Conservation (phyloP, 2,888 invertebrate species). For the Heteromyza rotundicornis region DNA sequence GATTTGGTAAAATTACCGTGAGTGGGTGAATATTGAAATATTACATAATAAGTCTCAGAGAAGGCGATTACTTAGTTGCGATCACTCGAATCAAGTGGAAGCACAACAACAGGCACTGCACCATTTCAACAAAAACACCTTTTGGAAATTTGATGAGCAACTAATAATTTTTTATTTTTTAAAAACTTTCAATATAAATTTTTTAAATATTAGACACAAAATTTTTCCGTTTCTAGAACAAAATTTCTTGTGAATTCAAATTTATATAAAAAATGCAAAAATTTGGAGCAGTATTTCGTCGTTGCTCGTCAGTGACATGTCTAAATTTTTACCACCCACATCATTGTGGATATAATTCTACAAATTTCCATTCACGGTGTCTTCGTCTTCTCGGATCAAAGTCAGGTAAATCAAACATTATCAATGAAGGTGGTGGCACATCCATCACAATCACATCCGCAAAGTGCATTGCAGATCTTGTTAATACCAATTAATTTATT, state of each 20-base stretch:
- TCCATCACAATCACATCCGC: slow-evolving; percentile 12
- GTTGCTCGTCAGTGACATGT: slow-evolving; percentile 19
- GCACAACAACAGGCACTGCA: too few relatives aligned
- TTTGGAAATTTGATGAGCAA: too few relatives aligned
- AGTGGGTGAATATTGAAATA: too few relatives aligned
- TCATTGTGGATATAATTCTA: too few relatives aligned
- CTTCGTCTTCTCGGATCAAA: slow-evolving; percentile 26
- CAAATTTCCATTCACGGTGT: background rate
- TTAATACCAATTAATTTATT: slow-evolving; percentile 46
- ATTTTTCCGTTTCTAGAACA: slow-evolving; percentile 26
- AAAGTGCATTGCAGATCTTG: slow-evolving; percentile 38
- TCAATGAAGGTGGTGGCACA: slow-evolving; percentile 1
- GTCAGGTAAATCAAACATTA: slow-evolving; percentile 29
- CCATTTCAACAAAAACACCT: too few relatives aligned
- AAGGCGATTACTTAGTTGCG: too few relatives aligned
- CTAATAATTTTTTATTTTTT: background rate
- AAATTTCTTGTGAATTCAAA: slow-evolving; percentile 31
- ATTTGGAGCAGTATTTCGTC: slow-evolving; percentile 37
- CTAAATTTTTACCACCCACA: slow-evolving; percentile 12
- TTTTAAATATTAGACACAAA: slow-evolving; percentile 21
- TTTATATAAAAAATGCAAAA: slow-evolving; percentile 35
- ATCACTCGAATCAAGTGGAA: too few relatives aligned
- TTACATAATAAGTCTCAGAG: too few relatives aligned
- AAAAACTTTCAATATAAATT: slow-evolving; percentile 17
- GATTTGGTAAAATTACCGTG: too few relatives aligned